Conservation (phyloP, 1,140 invertebrate genomes). For the Drosophila chauvacae region DNA sequence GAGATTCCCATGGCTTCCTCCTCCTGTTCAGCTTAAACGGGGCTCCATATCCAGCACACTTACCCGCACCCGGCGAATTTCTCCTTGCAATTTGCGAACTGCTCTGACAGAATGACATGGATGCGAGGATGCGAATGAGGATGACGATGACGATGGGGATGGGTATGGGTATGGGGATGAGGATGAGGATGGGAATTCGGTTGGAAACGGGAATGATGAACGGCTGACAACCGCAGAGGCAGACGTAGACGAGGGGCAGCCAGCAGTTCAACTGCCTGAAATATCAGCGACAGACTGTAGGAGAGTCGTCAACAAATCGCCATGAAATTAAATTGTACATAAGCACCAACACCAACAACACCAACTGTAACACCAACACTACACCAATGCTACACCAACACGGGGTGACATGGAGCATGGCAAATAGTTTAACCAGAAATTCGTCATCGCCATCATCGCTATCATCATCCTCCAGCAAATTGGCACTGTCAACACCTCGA, state of each 20-base stretch:
- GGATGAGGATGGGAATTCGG: conserved; percentile 31
- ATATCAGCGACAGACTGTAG: conserved; percentile 50
- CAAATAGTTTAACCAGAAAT: conserved; percentile 81
- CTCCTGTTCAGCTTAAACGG: conserved; percentile 48
- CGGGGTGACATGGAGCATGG: conserved; percentile 22
- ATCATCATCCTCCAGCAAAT: conserved; percentile 66
- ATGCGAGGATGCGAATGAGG: conserved; percentile 38
- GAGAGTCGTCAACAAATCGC: conserved; percentile 65
- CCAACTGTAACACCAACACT: conserved; percentile 11
- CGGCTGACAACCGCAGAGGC: conserved; percentile 63
- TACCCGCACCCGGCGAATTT: conserved; percentile 45
- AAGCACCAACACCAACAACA: conserved; percentile 36
- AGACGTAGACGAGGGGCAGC: conserved; percentile 1
- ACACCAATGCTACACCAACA: conserved; percentile 21
- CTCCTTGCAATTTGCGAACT: conserved; percentile 71
- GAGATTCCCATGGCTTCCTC: neutral
- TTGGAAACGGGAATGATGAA: conserved; percentile 64
- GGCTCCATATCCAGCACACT: conserved; percentile 36
- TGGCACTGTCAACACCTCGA: conserved; percentile 73
- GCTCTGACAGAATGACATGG: conserved; percentile 55
- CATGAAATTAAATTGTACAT: conserved; percentile 79
- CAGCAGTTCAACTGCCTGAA: conserved; percentile 12
- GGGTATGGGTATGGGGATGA: neutral
- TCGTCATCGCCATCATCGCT: conserved; percentile 64
- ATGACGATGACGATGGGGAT: conserved; percentile 22